phyloP scores from a whole-genome alignment of 2,797 vertebrate genomes.

The Acanthurus tractus region DNA sequence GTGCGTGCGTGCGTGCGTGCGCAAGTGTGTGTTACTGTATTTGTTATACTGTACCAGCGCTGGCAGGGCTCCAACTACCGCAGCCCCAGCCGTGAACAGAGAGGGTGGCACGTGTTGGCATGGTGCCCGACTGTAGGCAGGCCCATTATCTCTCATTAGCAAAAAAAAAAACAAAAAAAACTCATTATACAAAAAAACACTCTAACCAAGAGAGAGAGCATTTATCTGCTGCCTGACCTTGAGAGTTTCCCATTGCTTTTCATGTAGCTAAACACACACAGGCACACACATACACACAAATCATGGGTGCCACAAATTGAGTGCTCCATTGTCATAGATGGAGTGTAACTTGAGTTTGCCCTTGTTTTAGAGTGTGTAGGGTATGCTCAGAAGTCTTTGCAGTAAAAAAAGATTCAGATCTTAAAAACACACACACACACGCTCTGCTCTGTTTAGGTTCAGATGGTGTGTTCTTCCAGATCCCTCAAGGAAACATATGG shows the following conservation, averaged over 20 bases:
- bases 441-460: slow-evolving; percentile 68
- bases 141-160: slow-evolving; percentile 87
- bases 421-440: slow-evolving; percentile 57
- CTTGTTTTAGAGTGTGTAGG: slow-evolving; percentile 80
- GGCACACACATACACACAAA: slow-evolving; percentile 38
- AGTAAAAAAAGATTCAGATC: slow-evolving; percentile 74
- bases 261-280: slow-evolving; percentile 45
- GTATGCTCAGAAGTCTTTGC: slow-evolving; percentile 68
- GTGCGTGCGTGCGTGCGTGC: not conserved
- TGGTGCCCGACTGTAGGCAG: slow-evolving; percentile 82
- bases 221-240: slow-evolving; percentile 85
- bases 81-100: slow-evolving; percentile 79
- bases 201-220: slow-evolving; percentile 76
- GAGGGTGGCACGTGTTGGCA: slow-evolving; percentile 80
- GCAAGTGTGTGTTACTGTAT: slow-evolving; percentile 74
- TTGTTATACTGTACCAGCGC: slow-evolving; percentile 73
- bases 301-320: slow-evolving; percentile 64
- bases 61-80: slow-evolving; percentile 82
- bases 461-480: slow-evolving; percentile 70
- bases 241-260: slow-evolving; percentile 81
- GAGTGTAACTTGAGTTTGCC: slow-evolving; percentile 75
- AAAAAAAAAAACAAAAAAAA: slow-evolving; percentile 67
- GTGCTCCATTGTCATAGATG: slow-evolving; percentile 60
- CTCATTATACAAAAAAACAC: slow-evolving; percentile 82
- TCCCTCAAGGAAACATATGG: slow-evolving; percentile 82